These are phyloP conservation scores for Melospiza melodia DNA, from an alignment of 2,113 vertebrate genomes.

Conservation along the genomic window DNA sequence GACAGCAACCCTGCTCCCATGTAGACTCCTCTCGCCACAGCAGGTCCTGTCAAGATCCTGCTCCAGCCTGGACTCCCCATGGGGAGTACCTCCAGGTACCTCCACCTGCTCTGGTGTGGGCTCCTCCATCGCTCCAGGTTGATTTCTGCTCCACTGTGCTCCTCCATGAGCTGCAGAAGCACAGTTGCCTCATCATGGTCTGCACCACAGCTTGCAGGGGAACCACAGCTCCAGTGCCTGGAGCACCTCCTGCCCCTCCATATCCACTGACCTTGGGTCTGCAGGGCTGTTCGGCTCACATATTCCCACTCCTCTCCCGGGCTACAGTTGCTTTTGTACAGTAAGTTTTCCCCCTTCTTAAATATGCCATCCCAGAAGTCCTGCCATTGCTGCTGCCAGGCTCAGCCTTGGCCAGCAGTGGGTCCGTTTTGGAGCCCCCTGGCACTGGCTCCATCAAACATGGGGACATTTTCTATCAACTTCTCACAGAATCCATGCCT, in stretches of 20 bases:
- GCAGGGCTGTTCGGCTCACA: not conserved
- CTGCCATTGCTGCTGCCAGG: not conserved
- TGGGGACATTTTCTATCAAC: not conserved
- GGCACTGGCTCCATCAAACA: not conserved
- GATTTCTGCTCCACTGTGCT: not conserved
- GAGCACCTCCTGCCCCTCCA: not conserved
- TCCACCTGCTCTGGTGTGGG: not conserved
- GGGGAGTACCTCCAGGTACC: not conserved
- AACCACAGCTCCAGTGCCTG: not conserved
- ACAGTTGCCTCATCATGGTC: not conserved
- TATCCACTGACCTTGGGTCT: not conserved
- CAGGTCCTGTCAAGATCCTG: not conserved
- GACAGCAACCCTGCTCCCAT: not conserved
- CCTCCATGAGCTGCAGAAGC: not conserved
- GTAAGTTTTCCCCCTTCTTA: not conserved
- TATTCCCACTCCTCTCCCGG: not conserved
- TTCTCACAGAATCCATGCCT: not conserved
- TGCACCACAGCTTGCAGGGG: fast-evolving
- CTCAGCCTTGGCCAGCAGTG: not conserved
- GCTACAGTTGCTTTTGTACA: not conserved
- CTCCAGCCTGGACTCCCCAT: not conserved
- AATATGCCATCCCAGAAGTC: not conserved
- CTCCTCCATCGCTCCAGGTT: fast-evolving
- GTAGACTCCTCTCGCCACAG: not conserved
- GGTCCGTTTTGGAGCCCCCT: not conserved